phyloP scores from a whole-genome alignment of 2,797 vertebrate genomes.

The Spinus olivaceus region DNA sequence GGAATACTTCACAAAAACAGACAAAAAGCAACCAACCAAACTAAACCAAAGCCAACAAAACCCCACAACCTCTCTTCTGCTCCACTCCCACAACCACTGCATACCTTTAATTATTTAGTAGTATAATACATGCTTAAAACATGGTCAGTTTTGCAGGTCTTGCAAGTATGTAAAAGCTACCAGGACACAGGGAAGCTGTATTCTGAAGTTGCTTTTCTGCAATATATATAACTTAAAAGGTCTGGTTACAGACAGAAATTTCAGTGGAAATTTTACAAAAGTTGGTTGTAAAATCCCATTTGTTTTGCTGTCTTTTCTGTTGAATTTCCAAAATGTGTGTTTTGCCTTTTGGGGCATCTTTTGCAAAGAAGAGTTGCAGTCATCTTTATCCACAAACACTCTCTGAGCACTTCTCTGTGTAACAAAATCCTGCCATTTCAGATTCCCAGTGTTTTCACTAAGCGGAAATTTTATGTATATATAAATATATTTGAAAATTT shows the following conservation, averaged over 20 bases:
- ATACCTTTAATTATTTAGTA: background rate
- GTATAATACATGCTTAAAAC: background rate
- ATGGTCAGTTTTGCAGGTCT: background rate
- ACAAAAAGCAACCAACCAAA: background rate
- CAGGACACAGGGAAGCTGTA: background rate
- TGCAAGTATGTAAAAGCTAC: background rate
- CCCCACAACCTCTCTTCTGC: too few species aligned
- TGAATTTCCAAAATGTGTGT: background rate
- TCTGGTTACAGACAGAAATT: background rate
- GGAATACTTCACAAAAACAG: background rate
- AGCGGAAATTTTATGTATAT: background rate
- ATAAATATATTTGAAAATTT: background rate
- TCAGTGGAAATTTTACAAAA: background rate
- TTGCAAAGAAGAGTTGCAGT: background rate
- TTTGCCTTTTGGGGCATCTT: background rate
- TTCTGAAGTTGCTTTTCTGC: background rate
- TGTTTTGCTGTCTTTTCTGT: background rate
- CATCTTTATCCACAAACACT: background rate
- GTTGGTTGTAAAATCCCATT: background rate
- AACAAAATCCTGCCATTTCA: background rate
- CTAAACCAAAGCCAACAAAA: background rate
- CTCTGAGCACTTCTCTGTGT: background rate
- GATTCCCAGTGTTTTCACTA: background rate
- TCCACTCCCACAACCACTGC: fast-evolving
- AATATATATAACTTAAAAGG: background rate